Evolutionary conservation across 1,140 invertebrate species (phyloP), one percentile per base, ranked within the genome.

Genomic region (Tetraneura akinire): DNA sequence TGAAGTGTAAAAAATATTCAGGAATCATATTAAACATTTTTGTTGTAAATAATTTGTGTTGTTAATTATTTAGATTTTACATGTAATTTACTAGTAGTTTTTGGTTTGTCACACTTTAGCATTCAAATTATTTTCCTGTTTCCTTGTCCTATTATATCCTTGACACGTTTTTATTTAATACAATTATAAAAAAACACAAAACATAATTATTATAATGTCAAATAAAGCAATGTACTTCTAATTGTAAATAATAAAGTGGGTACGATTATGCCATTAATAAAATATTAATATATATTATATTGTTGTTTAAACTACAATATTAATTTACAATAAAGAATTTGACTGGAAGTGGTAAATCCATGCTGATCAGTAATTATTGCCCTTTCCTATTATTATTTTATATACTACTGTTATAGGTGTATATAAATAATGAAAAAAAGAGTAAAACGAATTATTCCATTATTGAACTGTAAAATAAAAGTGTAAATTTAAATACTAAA

Each of bases 381-480:
- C 1, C 14, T 60, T 55, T 6, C 6, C 13, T 21, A 13, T 32
- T 51, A 51, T 51, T 29, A 5, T 74, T 51, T 55, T 57, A 14
- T 8, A 16, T 51, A 55, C 23, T 26, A 32, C n/a, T n/a, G 8
- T 37, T 55, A 10, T 53, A 21, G 3, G 49, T 16, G 49, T 57
- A 57, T 74, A 74, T 32, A 74, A 53, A 53, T 16, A 42, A 11
- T 1, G 29, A 74, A 74, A 5, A 42, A 5, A 42, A 23, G 5
- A 74, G 16, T 55, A 74, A 37, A 76, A 76, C 53, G 32, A 60
- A 57, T 57, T 57, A 76, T 60, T 76, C 18, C n/a, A 5, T 21
- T 11, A 32, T 37, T 6, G 14, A 57, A 55, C 13, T 57, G n/a
- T 37, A 4, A 37, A 4, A n/a, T 37, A 37, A 4, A 4, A 37